Evolutionary conservation across 2,888 invertebrate genomes (phyloP), one percentile per base, ranked within the genome.

Genomic region (Metacarcinus magister): DNA sequence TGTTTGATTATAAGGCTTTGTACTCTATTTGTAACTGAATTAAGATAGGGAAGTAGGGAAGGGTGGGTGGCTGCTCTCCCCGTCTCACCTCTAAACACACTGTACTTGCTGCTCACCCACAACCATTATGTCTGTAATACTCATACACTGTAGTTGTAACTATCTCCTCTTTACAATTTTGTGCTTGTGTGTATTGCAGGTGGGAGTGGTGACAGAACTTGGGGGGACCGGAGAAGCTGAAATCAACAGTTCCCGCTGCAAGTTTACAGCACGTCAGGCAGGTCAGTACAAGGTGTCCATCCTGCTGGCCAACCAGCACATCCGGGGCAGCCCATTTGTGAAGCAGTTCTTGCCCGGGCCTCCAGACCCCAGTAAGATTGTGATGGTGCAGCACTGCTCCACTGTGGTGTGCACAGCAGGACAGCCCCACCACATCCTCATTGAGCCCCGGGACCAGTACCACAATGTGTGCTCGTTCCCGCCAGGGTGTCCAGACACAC

Each of bases 391-490:
- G 97, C 98, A 98, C 97, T 98, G 98, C 97, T 98, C 98, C 96
- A 99, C 99, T 67, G 98, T 99, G 48, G 98, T 99, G 96, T 99
- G 99, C 97, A 98, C 98, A 93, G 98, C 98, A 10, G 98, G 98
- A 89, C 98, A 98, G 94, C 98, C 98, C 92, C 98, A 99, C 97
- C 98, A 98, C 95, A 98, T 99, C 97, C 98, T 98, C 97, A 98
- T 99, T 97, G 99, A 99, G 97, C 99, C 99, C n/a, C 98, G 99
- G 96, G 99, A 99, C 98, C 98, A 98, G 97, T 99, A 98, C 98
- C 99, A 99, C 97, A 99, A 99, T 97, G 98, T 98, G n/a, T 99
- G 99, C 97, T 97, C 97, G 10, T 97, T 97, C 75, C 96, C 97
- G 54, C 98, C 98, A 91, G 98, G 96, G 46, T 90, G 98, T 96